Evolutionary conservation across 2,797 vertebrate species (phyloP).

Genomic region (Enteromius treurensis): DNA sequence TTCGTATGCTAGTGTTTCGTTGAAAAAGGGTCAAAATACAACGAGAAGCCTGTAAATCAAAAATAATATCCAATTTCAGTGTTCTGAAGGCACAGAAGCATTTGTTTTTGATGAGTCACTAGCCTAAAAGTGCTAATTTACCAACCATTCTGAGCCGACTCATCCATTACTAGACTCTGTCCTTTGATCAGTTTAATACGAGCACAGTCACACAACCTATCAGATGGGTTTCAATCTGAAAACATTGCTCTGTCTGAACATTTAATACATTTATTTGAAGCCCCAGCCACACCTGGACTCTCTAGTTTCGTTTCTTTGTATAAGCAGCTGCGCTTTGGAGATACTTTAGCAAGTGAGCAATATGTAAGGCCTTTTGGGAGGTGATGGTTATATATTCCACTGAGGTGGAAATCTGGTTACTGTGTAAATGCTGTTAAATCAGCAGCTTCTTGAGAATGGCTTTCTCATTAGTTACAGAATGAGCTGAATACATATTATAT

Average conservation of each 20-base stretch:
- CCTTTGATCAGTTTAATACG: conserved; percentile 7
- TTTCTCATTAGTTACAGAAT: neutral
- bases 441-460: neutral
- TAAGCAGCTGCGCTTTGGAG: conserved; percentile 10
- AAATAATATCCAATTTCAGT: conserved; percentile 4
- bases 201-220: conserved; percentile 15
- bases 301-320: neutral
- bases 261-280: neutral
- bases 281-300: conserved; percentile 4
- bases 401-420: neutral
- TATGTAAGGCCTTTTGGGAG: conserved; percentile 7
- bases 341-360: conserved; percentile 31
- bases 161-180: conserved; percentile 30
- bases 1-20: neutral
- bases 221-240: conserved; percentile 23
- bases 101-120: conserved; percentile 44
- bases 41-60: neutral
- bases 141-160: neutral
- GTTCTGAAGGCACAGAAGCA: neutral
- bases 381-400: conserved; percentile 19
- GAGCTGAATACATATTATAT: neutral
- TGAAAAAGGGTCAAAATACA: conserved; percentile 1
- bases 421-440: neutral
- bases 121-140: conserved; percentile 15
- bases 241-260: conserved; percentile 1